These are phyloP conservation scores for Drosophila anomalata DNA, from an alignment of 2,888 invertebrate genomes.

Conservation along the genomic window DNA sequence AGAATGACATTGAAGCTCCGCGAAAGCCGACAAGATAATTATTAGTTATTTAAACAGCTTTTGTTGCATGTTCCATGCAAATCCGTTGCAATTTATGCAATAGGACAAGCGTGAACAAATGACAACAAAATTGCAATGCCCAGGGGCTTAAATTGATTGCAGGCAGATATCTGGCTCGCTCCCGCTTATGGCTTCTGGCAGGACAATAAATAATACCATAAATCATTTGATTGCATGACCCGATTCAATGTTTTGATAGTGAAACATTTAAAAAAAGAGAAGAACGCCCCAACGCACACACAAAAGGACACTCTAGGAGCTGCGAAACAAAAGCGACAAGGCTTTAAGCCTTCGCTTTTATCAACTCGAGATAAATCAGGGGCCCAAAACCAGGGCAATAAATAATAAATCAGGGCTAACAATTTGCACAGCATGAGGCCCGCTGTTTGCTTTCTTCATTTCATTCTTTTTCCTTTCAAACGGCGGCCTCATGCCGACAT, in stretches of 20 bases:
- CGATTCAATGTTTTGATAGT: constrained; percentile 47
- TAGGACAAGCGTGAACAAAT: constrained; percentile 24
- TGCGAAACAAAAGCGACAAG: constrained; percentile 15
- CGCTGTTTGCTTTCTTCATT: constrained; percentile 3
- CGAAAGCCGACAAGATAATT: constrained; percentile 68
- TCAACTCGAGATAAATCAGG: constrained; percentile 64
- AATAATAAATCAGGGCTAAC: constrained; percentile 73
- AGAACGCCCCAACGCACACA: constrained; percentile 1
- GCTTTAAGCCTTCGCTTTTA: constrained; percentile 46
- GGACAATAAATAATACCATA: constrained; percentile 60
- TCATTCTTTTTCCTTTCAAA: constrained; percentile 5
- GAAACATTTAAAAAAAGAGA: constrained; percentile 22
- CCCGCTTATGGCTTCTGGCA: not conserved
- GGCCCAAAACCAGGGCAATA: constrained; percentile 64
- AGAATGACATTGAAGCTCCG: constrained; percentile 64
- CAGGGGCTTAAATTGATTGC: constrained; percentile 57
- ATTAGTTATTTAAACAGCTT: constrained; percentile 77
- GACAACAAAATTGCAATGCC: constrained; percentile 38
- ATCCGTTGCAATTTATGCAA: constrained; percentile 61
- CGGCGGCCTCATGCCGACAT: constrained; percentile 49
- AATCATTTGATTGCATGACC: constrained; percentile 66
- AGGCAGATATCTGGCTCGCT: constrained; percentile 11
- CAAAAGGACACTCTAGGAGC: constrained; percentile 9
- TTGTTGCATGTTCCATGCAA: constrained; percentile 67
- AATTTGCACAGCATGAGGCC: constrained; percentile 59